phyloP scores from a whole-genome alignment of 2,888 invertebrate genomes.

The Leptura quadrifasciata region DNA sequence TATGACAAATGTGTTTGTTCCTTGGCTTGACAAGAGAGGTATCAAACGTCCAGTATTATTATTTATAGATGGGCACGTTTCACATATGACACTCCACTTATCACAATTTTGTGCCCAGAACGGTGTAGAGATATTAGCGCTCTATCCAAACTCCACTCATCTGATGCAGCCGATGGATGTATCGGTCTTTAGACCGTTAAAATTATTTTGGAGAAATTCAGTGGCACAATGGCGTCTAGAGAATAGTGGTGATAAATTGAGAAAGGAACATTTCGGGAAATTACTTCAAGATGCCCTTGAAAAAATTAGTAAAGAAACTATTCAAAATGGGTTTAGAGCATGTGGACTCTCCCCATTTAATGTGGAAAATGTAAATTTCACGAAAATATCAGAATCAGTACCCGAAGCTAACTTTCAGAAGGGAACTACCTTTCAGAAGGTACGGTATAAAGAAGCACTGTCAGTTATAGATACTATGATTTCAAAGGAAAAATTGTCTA shows the following conservation, averaged over 20 bases:
- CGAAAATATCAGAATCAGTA: no score
- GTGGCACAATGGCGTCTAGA: slow-evolving; percentile 37
- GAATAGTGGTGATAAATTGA: slow-evolving; percentile 33
- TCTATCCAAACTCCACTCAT: slow-evolving; percentile 52
- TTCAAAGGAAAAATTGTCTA: no score
- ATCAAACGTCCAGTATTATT: neutral
- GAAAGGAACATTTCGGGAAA: slow-evolving; percentile 38
- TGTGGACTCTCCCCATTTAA: slow-evolving; percentile 39
- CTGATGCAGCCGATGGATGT: slow-evolving; percentile 50
- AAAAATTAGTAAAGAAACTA: slow-evolving; percentile 26
- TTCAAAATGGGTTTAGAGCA: slow-evolving; percentile 42
- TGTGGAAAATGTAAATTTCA: slow-evolving; percentile 40
- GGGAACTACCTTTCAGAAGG: no score
- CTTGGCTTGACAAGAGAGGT: neutral
- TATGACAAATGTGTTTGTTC: neutral
- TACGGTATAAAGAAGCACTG: no score
- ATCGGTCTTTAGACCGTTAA: slow-evolving; percentile 45
- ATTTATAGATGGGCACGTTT: slow-evolving; percentile 21
- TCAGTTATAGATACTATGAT: no score
- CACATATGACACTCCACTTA: slow-evolving; percentile 13
- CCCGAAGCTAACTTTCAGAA: no score
- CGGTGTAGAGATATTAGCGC: slow-evolving; percentile 47
- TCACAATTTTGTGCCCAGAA: slow-evolving; percentile 25
- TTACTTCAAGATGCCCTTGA: slow-evolving; percentile 28
- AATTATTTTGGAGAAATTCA: slow-evolving; percentile 53